Evolutionary conservation across 2,888 invertebrate species (phyloP).

Genomic region (Acrocyrtus sp.): DNA sequence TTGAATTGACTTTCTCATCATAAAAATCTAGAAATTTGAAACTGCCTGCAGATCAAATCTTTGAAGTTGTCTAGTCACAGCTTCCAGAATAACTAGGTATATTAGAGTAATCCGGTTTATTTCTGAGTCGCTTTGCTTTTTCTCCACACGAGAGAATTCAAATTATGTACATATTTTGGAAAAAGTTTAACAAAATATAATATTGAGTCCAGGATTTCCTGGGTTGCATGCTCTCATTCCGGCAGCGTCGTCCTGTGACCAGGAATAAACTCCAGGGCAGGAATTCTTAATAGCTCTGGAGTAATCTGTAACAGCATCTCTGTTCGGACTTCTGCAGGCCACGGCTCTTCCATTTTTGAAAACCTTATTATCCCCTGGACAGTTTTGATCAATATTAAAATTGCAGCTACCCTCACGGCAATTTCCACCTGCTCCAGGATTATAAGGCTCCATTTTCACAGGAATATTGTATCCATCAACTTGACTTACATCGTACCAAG

Average conservation of each 20-base stretch:
- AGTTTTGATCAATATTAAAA: conserved; percentile 27
- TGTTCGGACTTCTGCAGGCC: conserved; percentile 26
- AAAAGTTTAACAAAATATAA: conserved; percentile 39
- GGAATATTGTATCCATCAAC: conserved; percentile 46
- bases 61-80: too few relatives aligned
- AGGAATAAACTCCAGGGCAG: conserved; percentile 41
- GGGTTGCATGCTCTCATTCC: conserved; percentile 39
- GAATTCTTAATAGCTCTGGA: conserved; percentile 17
- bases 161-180: too few relatives aligned
- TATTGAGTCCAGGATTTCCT: conserved; percentile 32
- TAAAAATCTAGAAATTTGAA: too few relatives aligned
- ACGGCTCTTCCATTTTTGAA: conserved; percentile 12
- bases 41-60: too few relatives aligned
- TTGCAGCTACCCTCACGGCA: conserved; percentile 31
- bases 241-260: conserved; percentile 16
- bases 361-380: conserved; percentile 16
- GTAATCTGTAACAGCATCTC: conserved; percentile 31
- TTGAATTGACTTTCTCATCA: too few relatives aligned
- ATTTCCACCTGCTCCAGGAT: conserved; percentile 39
- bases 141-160: too few relatives aligned
- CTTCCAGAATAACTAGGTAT: too few relatives aligned
- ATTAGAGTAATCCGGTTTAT: too few relatives aligned
- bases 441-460: conserved; percentile 25
- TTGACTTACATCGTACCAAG: conserved; percentile 44
- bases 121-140: too few relatives aligned